Evolutionary conservation across 53 echinoderm and acorn worm species (phyloP), one percentile per base, ranked within the genome.

Genomic region (Apostichopus leukothele): DNA sequence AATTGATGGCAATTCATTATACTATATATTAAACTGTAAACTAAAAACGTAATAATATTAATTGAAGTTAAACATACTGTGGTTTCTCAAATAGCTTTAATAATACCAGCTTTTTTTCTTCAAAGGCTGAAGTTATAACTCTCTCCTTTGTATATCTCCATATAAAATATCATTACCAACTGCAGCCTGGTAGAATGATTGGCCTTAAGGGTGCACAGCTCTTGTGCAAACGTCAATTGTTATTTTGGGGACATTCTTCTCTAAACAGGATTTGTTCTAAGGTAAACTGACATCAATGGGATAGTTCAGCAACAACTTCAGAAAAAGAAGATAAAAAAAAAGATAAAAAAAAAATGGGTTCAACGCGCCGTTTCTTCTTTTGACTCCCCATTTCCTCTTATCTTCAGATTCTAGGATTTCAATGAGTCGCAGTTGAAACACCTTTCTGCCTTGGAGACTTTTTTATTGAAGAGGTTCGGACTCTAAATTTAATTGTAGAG

Each of bases 401-500:
- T 66, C 66, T 12, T 67, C 27, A 9, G 68, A 50, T 85, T 67
- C 68, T 66, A 67, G 67, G 50, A 85, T 85, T 85, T 39, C 63
- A 85, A 85, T 63, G 68, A 85, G 85, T 66, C 66, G 39, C 18
- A 85, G 63, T 85, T 85, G 85, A 25, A 63, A 67, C 85, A 85
- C 85, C 85, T 85, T 85, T 85, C 85, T 67, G 85, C 85, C 85
- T 67, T 27, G 22, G 66, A 85, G 85, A 39, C 66, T 63, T 67
- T 61, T 85, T 67, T 67, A 50, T 60, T 50, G 27, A 52, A 60
- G 85, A 63, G 20, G 67, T 81, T 85, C 67, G 85, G 27, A 85
- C 61, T 63, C 21, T 60, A 85, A 85, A 85, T 85, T 85, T 50
- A 85, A 85, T 85, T 85, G 57, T 50, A 21, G 85, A 85, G 85